Evolutionary conservation across 2,888 invertebrate species (phyloP), one percentile per base, ranked within the genome.

Genomic region (Chymomyza caudatula): DNA sequence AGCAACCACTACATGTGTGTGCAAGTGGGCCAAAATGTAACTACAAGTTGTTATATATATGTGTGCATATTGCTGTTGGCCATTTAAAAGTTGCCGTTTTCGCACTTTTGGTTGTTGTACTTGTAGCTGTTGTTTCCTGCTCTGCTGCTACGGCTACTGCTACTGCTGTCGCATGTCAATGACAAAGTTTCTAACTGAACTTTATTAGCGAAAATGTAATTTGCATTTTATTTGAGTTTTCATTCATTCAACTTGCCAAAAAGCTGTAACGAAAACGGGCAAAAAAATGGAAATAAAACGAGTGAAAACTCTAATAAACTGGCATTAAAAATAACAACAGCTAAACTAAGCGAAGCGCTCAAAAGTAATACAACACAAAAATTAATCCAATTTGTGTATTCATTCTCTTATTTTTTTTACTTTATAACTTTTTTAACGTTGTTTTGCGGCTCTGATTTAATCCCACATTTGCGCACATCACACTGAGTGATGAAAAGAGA

Each of bases 181-280:
- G 82, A 58, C 62, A 49, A 73, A 85, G 54, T 82, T 78, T 71
- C 68, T 70, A 85, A 85, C 86, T 81, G 80, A 80, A 84, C 84
- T 85, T 81, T 86, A 86, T 84, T 81, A 81, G 84, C 78, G 68
- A 59, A 73, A 85, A 84, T 80, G 76, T 78, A 74, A 81, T 86
- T 81, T 81, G 81, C 78, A 84, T 86, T 76, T 84, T 86, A 74
- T 78, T 84, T 85, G 74, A 70, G 66, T 65, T 65, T 74, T 78
- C 71, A 73, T 75, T 73, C 17, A 23, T 25, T 19, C 8, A 22
- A 53, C 59, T 65, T 54, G 17, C 29, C 56, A 37, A 20, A 47
- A 17, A 47, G 55, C 63, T 61, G 59, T 61, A 72, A 70, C 73
- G 56, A 59, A 54, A 57, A 20, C 15, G 56, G 29, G 51, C 47